Conservation (phyloP, 1,140 invertebrate genomes). For the Oryzaephilus surinamensis region DNA sequence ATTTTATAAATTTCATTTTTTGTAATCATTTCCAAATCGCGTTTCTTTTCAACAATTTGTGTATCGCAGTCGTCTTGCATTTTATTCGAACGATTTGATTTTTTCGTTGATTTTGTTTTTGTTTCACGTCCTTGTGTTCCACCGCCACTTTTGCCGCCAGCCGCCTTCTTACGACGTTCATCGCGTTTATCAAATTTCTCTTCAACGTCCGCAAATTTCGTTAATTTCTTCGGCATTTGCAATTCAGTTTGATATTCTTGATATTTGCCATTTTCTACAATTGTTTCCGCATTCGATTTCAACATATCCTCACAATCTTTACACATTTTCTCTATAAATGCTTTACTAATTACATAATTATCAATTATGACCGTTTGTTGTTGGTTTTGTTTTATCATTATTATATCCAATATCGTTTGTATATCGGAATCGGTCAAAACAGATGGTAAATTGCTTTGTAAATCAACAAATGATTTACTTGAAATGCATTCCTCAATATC, state of each 20-base stretch:
- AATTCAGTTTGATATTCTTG: slow-evolving; percentile 51
- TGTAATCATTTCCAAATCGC: slow-evolving; percentile 51
- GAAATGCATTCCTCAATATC: slow-evolving; percentile 75
- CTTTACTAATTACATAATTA: slow-evolving; percentile 45
- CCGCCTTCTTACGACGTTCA: slow-evolving; percentile 78
- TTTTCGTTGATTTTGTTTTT: slow-evolving; percentile 89
- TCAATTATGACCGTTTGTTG: slow-evolving; percentile 43
- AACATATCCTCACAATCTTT: slow-evolving; percentile 58
- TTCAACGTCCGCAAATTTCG: slow-evolving; percentile 31
- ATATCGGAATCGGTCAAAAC: slow-evolving; percentile 68
- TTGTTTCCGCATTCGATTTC: slow-evolving; percentile 60
- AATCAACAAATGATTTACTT: slow-evolving; percentile 67
- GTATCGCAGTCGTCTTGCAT: slow-evolving; percentile 51
- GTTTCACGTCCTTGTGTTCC: slow-evolving; percentile 89
- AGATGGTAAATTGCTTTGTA: slow-evolving; percentile 67
- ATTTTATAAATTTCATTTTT: slow-evolving; percentile 56
- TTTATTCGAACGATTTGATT: slow-evolving; percentile 44
- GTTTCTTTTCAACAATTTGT: slow-evolving; percentile 36
- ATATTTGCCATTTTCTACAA: slow-evolving; percentile 53
- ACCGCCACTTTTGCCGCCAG: slow-evolving; percentile 75
- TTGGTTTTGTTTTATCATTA: slow-evolving; percentile 44
- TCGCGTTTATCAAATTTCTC: slow-evolving; percentile 72
- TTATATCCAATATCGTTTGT: slow-evolving; percentile 54
- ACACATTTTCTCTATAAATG: slow-evolving; percentile 58
- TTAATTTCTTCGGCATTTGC: slow-evolving; percentile 38